Conservation (phyloP, 2,888 invertebrate genomes). For the Chymomyza caudatula region DNA sequence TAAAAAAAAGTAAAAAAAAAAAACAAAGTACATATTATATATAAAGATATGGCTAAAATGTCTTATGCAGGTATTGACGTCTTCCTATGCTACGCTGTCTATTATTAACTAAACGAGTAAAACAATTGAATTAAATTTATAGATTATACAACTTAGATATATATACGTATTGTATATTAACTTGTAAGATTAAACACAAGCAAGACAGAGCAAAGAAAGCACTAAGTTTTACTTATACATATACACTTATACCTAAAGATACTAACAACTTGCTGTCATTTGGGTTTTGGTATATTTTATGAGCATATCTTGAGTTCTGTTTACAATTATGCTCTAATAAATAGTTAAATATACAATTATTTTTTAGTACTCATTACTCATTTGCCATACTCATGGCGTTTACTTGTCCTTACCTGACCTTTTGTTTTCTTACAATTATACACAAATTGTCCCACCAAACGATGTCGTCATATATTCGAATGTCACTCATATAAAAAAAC, state of each 20-base stretch:
- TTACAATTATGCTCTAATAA: not conserved
- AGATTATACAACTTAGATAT: constrained; percentile 69
- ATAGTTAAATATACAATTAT: not conserved
- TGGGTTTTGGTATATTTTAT: not conserved
- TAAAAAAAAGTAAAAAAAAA: constrained; percentile 39
- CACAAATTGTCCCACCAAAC: not conserved
- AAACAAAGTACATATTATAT: constrained; percentile 61
- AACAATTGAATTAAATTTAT: constrained; percentile 40
- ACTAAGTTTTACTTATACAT: not conserved
- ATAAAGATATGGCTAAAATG: constrained; percentile 78
- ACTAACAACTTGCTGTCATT: not conserved
- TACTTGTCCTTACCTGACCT: not conserved
- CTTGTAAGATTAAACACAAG: not conserved
- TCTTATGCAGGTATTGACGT: constrained; percentile 80
- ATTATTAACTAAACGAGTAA: constrained; percentile 77
- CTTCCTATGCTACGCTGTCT: constrained; percentile 80
- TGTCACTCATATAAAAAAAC: not conserved
- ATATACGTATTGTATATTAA: constrained; percentile 45
- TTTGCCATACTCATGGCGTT: not conserved
- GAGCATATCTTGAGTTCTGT: not conserved
- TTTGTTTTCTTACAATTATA: not conserved
- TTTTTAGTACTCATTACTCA: not conserved
- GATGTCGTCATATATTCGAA: too few relatives aligned
- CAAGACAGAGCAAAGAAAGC: too few relatives aligned
- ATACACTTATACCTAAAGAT: not conserved